Evolutionary conservation across 2,113 vertebrate genomes (phyloP).

Genomic region (Aegithalos caudatus): DNA sequence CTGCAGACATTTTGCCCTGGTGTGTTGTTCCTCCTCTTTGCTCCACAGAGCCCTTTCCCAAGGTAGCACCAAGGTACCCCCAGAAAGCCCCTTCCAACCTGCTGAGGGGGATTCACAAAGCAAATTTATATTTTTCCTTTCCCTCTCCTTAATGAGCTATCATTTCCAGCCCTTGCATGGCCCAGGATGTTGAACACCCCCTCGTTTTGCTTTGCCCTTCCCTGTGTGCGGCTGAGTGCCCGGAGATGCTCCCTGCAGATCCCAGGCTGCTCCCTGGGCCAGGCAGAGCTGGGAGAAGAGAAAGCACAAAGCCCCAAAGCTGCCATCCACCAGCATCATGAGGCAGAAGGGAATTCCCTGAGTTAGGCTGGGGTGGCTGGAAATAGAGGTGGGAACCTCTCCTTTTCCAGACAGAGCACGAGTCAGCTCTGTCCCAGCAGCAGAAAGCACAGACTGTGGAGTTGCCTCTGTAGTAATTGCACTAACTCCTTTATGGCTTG

Average conservation of each 20-base stretch:
- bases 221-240: not conserved
- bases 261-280: rapidly evolving
- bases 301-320: rapidly evolving
- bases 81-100: not conserved
- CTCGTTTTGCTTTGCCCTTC: not conserved
- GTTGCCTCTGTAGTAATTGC: not conserved
- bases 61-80: not conserved
- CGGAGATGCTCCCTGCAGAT: not conserved
- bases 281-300: not conserved
- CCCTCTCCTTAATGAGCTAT: not conserved
- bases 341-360: not conserved
- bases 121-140: not conserved
- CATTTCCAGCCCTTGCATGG: not conserved
- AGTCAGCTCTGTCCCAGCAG: not conserved
- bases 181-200: not conserved
- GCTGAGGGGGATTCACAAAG: not conserved
- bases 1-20: rapidly evolving
- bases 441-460: not conserved
- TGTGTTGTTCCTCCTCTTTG: not conserved
- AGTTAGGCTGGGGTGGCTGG: not conserved
- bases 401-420: not conserved
- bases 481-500: not conserved
- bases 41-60: not conserved
- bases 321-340: not conserved
- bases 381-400: not conserved